Evolutionary conservation across 2,888 invertebrate species (phyloP), one percentile per base, ranked within the genome.

Genomic region (Athalia rosae): DNA sequence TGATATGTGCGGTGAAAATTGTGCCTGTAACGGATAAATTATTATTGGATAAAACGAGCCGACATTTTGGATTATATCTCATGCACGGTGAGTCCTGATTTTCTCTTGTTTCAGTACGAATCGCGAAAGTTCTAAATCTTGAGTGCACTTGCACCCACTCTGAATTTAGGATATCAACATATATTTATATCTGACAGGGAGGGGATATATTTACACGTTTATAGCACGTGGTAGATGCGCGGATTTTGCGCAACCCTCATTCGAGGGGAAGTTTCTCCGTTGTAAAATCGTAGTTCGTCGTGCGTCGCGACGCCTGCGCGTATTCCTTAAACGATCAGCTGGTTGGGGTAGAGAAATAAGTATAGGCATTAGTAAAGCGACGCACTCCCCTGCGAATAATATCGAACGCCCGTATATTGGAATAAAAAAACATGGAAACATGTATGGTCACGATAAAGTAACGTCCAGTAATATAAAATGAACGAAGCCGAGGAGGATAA

Each of bases 291-390:
- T 58, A 45, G 56, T 50, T 13, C 4, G 47, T 50, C 11, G 47
- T 15, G 82, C 84, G 84, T 81, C 83, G 80, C 80, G 83, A 87
- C 88, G 88, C 88, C 81, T 88, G 88, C 88, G 88, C 88, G 86
- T 80, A 84, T 82, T 84, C 83, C 82, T 82, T 83, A 86, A 87
- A 88, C 87, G 88, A 88, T 88, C 88, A 88, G 88, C 88, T 88
- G 88, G 86, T 84, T 85, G 84, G 81, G 82, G 77, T 48, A 11
- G 76, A 45, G 15, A 43, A 71, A 56, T 58, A 28, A 47, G 64
- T 47, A 53, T 71, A 71, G 56, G n/a, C n/a, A 53, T 8, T 43
- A 58, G 56, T 58, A 41, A 41, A 58, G 58, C 71, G 71, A 58
- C 71, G 71, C 71, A 71, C 71, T 71, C 58, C 71, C 71, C 58